Evolutionary conservation across 2,797 vertebrate genomes (phyloP).

Genomic region (Chelmon rostratus): DNA sequence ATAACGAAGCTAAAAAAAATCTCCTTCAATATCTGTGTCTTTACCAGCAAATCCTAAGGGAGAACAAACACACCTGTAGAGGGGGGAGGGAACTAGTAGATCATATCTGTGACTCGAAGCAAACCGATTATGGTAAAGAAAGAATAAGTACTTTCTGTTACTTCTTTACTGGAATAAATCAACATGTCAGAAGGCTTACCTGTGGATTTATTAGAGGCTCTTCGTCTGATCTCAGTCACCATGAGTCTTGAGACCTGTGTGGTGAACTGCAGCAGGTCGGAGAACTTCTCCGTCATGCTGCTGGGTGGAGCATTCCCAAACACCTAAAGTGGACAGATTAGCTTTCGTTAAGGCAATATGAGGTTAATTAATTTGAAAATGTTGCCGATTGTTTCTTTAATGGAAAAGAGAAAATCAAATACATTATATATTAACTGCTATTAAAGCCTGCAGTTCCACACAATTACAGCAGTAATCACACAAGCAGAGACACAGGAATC

Average conservation of each 20-base stretch:
- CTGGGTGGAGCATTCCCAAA: conserved; percentile 96
- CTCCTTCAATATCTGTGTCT: not conserved
- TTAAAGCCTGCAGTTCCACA: not conserved
- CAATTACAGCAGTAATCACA: conserved; percentile 19
- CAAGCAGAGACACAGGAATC: conserved; percentile 2
- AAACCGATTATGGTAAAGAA: not conserved
- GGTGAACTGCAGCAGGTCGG: conserved; percentile 98
- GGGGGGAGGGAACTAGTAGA: not conserved
- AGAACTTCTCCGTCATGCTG: conserved; percentile 98
- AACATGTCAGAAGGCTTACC: conserved; percentile 82
- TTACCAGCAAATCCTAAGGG: not conserved
- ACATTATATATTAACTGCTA: not conserved
- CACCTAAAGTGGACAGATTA: conserved; percentile 80
- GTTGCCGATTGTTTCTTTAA: not conserved
- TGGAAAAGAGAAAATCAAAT: not conserved
- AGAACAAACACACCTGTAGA: not conserved
- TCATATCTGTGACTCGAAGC: not conserved
- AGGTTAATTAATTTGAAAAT: not conserved
- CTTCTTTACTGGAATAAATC: not conserved
- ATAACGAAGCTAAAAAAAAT: not conserved
- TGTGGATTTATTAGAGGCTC: conserved; percentile 99
- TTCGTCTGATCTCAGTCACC: conserved; percentile 98
- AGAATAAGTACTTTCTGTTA: not conserved
- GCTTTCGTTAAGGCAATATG: not conserved
- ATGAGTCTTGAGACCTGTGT: conserved; percentile 98